Evolutionary conservation across 2,888 invertebrate genomes (phyloP).

Genomic region (Pterostichus madidus): DNA sequence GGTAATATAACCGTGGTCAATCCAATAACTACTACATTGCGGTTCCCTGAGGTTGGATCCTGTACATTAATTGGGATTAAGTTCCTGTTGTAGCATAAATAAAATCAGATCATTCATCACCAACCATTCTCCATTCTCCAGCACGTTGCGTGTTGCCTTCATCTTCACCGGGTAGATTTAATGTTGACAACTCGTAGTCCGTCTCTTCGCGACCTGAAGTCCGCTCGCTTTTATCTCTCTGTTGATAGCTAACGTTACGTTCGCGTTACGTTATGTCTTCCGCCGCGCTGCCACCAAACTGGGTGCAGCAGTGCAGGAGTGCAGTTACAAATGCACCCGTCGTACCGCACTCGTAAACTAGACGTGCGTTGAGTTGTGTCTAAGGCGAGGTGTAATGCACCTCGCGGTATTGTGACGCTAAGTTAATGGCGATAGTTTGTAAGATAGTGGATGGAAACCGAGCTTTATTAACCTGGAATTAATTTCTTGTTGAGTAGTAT

Average conservation of each 20-base stretch:
- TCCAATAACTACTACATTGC: no score
- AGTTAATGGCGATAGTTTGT: conserved; percentile 1
- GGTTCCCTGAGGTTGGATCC: no score
- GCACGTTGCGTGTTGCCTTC: background rate
- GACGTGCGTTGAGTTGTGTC: conserved; percentile 13
- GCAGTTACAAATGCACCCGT: conserved; percentile 26
- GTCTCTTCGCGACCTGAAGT: conserved; percentile 37
- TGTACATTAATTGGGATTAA: no score
- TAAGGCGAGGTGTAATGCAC: background rate
- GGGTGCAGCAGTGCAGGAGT: background rate
- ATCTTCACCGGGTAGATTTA: conserved; percentile 56
- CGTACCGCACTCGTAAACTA: conserved; percentile 31
- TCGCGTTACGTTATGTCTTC: conserved; percentile 40
- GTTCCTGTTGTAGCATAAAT: no score
- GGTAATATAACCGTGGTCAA: no score
- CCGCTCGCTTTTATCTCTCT: conserved; percentile 43
- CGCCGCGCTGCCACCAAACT: background rate
- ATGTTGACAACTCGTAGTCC: conserved; percentile 41
- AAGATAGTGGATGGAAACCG: background rate
- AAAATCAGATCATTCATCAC: no score
- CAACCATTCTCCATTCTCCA: no score
- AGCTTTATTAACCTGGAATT: conserved; percentile 12
- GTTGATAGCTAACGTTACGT: conserved; percentile 50
- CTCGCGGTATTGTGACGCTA: background rate
- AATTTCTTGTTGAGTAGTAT: background rate